Base-by-base conservation (phyloP, 2,113 vertebrate genomes). In the Empidonax alnorum region DNA sequence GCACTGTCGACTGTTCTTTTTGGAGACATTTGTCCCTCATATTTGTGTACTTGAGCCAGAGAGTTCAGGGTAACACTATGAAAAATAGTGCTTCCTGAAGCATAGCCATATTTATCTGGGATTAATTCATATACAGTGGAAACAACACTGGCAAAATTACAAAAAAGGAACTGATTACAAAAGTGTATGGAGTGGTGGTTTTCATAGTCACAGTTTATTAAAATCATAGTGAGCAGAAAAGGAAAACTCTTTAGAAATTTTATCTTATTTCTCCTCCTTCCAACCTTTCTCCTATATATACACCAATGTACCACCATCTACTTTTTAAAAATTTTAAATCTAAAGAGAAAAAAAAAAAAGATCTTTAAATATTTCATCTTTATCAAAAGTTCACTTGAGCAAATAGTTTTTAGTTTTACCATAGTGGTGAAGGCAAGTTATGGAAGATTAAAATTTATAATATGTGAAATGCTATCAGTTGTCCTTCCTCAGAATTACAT, bases 81-180 rank as follows among this genome's bases (percentile, higher is more conserved):
- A 98, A 97, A 97, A 95, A 90, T 85, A 93, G 93, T 96, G 94
- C 96, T 97, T 92, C 90, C 98, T 96, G 88, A 97, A 93, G 77
- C 73, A 31, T 66, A 94, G 89, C 65, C 89, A 67, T 78, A 81
- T 58, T 79, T 94, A 41, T 96, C 37, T 97, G 88, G 82, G 61
- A 46, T 66, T 37, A 84, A 94, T 96, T 93, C 77, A 66, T 79
- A 87, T 84, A 76, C 83, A 92, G 58, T 94, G 86, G 71, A 96
- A 96, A 84, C 63, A 92, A 59, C 79, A 44, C 89, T 96, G 94
- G 73, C 92, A 79, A 65, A 76, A 72, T 95, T 86, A 93, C 80
- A 97, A 67, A 96, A 95, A 88, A 81, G 41, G 62, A 96, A 89
- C 50, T 85, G 80, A 95, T 87, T 96, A 50, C 35, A 96, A 85